Evolutionary conservation across 2,113 vertebrate species (phyloP).

Genomic region (Mesocricetus auratus): DNA sequence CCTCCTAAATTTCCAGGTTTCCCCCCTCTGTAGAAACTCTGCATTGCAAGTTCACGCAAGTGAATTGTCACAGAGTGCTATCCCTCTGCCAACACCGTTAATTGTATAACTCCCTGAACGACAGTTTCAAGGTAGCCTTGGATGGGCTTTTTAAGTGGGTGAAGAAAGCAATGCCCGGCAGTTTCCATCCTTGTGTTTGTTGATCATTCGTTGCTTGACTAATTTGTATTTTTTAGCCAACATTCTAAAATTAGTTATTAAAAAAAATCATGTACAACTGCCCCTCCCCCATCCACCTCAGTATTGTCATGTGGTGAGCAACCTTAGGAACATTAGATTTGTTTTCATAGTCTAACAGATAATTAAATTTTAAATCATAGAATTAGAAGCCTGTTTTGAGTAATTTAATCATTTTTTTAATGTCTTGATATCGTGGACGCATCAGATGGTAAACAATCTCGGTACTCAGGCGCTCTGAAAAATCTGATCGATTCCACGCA

Average conservation of each 20-base stretch:
- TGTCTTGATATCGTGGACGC: slow-evolving; percentile 58
- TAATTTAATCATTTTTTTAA: slow-evolving; percentile 76
- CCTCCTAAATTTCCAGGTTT: slow-evolving; percentile 41
- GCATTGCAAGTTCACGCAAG: slow-evolving; percentile 39
- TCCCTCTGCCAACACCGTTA: not conserved
- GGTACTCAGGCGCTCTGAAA: slow-evolving; percentile 65
- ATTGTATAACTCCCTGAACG: not conserved
- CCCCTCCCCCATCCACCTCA: not conserved
- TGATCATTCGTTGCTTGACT: slow-evolving; percentile 25
- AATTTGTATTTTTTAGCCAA: slow-evolving; percentile 53
- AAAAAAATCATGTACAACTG: slow-evolving; percentile 45
- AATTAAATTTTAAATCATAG: slow-evolving; percentile 78
- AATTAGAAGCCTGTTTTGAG: slow-evolving; percentile 79
- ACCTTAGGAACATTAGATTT: slow-evolving; percentile 68
- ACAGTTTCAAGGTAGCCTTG: slow-evolving; percentile 36
- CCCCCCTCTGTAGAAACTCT: slow-evolving; percentile 25
- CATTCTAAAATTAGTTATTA: slow-evolving; percentile 70
- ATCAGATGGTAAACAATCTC: slow-evolving; percentile 65
- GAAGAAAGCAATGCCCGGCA: not conserved
- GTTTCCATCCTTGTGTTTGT: not conserved
- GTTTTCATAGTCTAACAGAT: slow-evolving; percentile 78
- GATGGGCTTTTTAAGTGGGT: slow-evolving; percentile 54
- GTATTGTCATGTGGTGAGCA: slow-evolving; percentile 48
- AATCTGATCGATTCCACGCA: slow-evolving; percentile 45
- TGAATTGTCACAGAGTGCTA: slow-evolving; percentile 36